phyloP scores from a whole-genome alignment of 2,888 invertebrate genomes.

The Masnerella sp. region DNA sequence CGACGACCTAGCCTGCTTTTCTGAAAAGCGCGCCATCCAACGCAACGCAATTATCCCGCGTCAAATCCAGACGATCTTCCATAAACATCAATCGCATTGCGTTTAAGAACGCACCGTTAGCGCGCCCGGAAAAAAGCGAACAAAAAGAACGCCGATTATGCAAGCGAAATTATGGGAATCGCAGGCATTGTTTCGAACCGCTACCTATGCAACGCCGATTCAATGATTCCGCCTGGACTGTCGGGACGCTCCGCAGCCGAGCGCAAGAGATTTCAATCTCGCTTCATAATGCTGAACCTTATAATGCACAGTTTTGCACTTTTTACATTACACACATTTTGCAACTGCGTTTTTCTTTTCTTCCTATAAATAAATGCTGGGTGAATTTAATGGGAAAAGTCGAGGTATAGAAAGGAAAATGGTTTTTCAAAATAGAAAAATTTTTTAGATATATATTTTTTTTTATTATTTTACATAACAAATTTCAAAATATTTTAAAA shows the following conservation, averaged over 20 bases:
- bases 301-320: too few relatives aligned
- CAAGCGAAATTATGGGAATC: constrained; percentile 36
- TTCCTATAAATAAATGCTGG: too few relatives aligned
- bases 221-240: constrained; percentile 18
- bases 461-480: too few relatives aligned
- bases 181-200: constrained; percentile 12
- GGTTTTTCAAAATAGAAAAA: too few relatives aligned
- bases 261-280: neutral
- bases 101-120: constrained; percentile 33
- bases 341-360: too few relatives aligned
- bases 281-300: too few relatives aligned
- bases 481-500: too few relatives aligned
- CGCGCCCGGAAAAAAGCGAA: constrained; percentile 20
- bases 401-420: too few relatives aligned
- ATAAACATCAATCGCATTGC: constrained; percentile 44
- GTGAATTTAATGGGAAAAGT: too few relatives aligned
- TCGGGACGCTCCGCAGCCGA: neutral
- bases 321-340: too few relatives aligned
- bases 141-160: constrained; percentile 26
- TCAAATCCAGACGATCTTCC: constrained; percentile 36
- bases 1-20: constrained; percentile 29
- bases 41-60: constrained; percentile 36
- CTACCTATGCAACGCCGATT: constrained; percentile 1
- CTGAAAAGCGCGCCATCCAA: constrained; percentile 11
- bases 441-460: too few relatives aligned